phyloP scores from a whole-genome alignment of 2,888 invertebrate genomes.

The Argynnis bischoffii region DNA sequence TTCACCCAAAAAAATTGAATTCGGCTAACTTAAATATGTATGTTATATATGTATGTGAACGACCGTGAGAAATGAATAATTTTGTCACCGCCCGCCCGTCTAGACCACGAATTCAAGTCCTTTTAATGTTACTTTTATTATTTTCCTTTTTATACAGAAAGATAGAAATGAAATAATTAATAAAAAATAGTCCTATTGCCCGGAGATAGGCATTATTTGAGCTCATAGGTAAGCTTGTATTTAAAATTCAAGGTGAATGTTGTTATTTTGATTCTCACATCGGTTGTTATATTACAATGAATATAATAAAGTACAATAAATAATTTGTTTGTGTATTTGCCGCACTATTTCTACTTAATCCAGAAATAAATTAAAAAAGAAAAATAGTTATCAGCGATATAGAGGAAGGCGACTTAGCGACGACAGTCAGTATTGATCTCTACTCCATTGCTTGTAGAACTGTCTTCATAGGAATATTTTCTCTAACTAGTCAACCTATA shows the following conservation, averaged over 20 bases:
- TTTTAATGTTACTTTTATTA: not conserved
- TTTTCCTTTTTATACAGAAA: not conserved
- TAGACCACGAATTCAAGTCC: slow-evolving; percentile 3
- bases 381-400: not conserved
- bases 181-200: too few relatives aligned
- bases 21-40: slow-evolving; percentile 20
- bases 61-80: slow-evolving; percentile 39
- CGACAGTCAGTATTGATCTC: slow-evolving; percentile 14
- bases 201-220: too few relatives aligned
- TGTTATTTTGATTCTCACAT: too few relatives aligned
- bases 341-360: too few relatives aligned
- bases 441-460: not conserved
- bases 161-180: too few relatives aligned
- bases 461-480: not conserved
- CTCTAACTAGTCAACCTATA: not conserved
- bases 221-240: too few relatives aligned
- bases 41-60: slow-evolving; percentile 28
- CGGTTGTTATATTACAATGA: too few relatives aligned
- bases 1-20: slow-evolving; percentile 33
- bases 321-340: too few relatives aligned
- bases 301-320: too few relatives aligned
- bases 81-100: slow-evolving; percentile 23
- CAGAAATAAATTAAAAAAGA: not conserved
- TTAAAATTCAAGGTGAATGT: too few relatives aligned
- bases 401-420: slow-evolving; percentile 9